These are phyloP conservation scores for Neodon shergylaensis DNA, from an alignment of 2,113 vertebrate species.

Conservation along the genomic window DNA sequence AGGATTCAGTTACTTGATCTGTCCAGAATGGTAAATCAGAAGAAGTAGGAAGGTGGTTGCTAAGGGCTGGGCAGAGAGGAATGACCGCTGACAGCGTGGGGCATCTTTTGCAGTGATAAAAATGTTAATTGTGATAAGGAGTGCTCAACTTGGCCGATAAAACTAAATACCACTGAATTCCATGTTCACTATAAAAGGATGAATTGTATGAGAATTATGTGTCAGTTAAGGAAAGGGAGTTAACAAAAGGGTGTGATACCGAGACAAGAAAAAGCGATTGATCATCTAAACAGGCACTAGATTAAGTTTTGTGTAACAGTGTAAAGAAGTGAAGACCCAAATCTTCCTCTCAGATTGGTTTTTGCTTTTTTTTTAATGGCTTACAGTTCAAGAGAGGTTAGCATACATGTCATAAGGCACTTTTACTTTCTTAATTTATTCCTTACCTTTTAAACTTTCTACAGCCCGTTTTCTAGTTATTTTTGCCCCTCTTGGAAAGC, in stretches of 20 bases:
- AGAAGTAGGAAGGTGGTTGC: neutral
- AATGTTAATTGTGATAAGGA: neutral
- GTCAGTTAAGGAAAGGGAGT: neutral
- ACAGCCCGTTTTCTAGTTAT: neutral
- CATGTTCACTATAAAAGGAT: neutral
- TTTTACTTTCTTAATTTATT: constrained; percentile 38
- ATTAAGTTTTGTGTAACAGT: neutral
- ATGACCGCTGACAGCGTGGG: neutral
- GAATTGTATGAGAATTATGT: neutral
- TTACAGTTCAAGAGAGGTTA: constrained; percentile 29
- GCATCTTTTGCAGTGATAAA: neutral
- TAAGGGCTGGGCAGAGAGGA: neutral
- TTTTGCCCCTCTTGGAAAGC: constrained; percentile 27
- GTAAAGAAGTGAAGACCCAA: neutral
- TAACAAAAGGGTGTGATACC: neutral
- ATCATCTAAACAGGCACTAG: neutral
- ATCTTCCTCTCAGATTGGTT: neutral
- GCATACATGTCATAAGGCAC: neutral
- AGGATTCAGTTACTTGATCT: constrained; percentile 20
- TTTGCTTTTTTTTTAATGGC: neutral
- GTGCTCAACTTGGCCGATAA: neutral
- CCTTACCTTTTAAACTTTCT: neutral
- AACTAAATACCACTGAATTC: neutral
- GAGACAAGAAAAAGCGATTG: constrained; percentile 8
- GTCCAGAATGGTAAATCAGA: neutral